Conservation (phyloP, 2,113 vertebrate genomes). For the Synchiropus splendidus region DNA sequence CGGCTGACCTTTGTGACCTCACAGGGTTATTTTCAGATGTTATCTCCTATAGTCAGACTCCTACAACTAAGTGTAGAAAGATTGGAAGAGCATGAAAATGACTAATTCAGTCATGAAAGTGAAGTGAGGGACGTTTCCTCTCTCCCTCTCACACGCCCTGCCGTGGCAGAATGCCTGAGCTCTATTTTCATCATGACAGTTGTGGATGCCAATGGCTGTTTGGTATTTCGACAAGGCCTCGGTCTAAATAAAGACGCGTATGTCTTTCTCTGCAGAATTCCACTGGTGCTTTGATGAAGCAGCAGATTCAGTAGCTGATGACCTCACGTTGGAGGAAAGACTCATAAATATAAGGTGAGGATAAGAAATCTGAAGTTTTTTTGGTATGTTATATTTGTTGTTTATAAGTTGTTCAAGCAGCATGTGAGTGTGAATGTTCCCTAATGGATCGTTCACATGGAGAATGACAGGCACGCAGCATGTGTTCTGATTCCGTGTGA, state of each 20-base stretch:
- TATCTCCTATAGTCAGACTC: too few species aligned
- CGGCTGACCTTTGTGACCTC: too few species aligned
- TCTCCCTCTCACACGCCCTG: constrained; percentile 18
- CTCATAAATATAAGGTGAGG: too few species aligned
- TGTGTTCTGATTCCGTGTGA: too few species aligned
- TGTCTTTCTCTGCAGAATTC: constrained; percentile 48
- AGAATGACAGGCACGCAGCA: constrained; percentile 49
- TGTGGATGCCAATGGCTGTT: constrained; percentile 44
- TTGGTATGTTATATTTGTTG: too few species aligned
- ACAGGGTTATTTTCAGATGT: too few species aligned
- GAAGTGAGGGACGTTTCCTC: background rate
- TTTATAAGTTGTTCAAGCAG: constrained; percentile 1
- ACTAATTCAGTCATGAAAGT: background rate
- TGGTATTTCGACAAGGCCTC: constrained; percentile 37
- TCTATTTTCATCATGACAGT: constrained; percentile 61
- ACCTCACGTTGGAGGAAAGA: constrained; percentile 2
- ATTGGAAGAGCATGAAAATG: too few species aligned
- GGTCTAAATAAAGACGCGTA: constrained; percentile 46
- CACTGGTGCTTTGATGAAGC: constrained; percentile 22
- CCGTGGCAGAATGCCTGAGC: constrained; percentile 23
- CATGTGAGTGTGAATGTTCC: constrained; percentile 15
- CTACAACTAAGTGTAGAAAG: too few species aligned
- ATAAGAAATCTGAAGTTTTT: too few species aligned
- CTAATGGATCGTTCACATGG: constrained; percentile 21
- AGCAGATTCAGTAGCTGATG: constrained; percentile 9